phyloP scores from a whole-genome alignment of 2,888 invertebrate genomes.

The Dasypolia templi region DNA sequence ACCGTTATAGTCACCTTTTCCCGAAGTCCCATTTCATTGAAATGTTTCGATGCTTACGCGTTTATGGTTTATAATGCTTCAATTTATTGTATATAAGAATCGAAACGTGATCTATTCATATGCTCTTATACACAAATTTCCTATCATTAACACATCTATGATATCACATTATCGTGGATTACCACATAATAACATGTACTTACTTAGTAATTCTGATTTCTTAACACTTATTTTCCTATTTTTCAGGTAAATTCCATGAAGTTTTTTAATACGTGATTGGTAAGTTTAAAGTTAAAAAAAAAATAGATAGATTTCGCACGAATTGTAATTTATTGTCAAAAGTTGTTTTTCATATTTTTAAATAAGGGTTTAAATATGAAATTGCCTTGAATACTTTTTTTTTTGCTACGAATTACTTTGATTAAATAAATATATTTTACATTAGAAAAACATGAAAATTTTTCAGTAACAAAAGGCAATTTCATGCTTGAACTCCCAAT shows the following conservation, averaged over 20 bases:
- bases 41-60: slow-evolving; percentile 50
- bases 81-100: slow-evolving; percentile 21
- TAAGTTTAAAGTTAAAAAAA: slow-evolving; percentile 17
- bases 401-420: no score
- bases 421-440: no score
- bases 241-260: slow-evolving; percentile 58
- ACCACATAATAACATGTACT: slow-evolving; percentile 24
- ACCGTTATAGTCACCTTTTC: slow-evolving; percentile 75
- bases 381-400: no score
- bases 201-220: slow-evolving; percentile 9
- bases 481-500: no score
- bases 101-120: slow-evolving; percentile 50
- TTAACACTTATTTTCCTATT: slow-evolving; percentile 13
- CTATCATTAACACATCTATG: background rate
- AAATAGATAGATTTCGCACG: background rate
- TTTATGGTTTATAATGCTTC: slow-evolving; percentile 63
- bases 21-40: slow-evolving; percentile 75
- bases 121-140: slow-evolving; percentile 5
- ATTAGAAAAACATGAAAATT: no score
- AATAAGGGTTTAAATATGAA: no score
- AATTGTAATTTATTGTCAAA: slow-evolving; percentile 10
- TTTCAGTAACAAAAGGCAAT: no score
- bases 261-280: background rate
- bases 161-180: slow-evolving; percentile 28
- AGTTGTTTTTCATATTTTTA: background rate